phyloP scores from a whole-genome alignment of 2,888 invertebrate species.

The Apoda limacodes region DNA sequence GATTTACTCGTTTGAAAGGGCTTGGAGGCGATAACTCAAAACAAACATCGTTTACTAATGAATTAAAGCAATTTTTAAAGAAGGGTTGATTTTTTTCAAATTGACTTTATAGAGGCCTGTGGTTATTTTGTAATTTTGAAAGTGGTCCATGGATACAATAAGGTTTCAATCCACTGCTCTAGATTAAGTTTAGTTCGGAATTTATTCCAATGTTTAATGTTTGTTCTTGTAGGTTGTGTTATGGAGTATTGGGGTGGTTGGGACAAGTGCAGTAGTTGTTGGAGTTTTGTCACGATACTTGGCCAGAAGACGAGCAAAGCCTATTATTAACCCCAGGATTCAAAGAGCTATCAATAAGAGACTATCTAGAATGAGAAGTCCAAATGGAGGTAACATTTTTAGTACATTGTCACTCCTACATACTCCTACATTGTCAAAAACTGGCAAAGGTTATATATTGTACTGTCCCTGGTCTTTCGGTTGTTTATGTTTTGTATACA shows the following conservation, averaged over 20 bases:
- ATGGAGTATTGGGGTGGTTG: constrained; percentile 76
- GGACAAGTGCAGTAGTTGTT: constrained; percentile 82
- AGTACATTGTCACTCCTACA: not conserved
- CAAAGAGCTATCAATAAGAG: constrained; percentile 69
- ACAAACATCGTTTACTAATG: no score
- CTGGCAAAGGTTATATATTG: not conserved
- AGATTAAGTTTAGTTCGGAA: no score
- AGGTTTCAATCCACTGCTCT: no score
- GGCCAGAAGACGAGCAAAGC: constrained; percentile 75
- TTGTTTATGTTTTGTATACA: not conserved
- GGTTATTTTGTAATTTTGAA: no score
- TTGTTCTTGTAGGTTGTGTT: constrained; percentile 76
- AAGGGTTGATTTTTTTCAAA: no score
- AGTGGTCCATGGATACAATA: no score
- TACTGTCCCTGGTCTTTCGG: not conserved
- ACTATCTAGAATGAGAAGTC: constrained; percentile 76
- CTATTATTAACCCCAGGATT: constrained; percentile 71
- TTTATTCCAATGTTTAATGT: no score
- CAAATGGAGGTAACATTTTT: constrained; percentile 66
- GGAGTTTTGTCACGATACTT: constrained; percentile 85
- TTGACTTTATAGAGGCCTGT: no score
- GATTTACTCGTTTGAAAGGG: no score
- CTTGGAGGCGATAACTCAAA: no score
- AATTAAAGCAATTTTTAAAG: no score
- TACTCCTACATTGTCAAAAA: no score